Conservation (phyloP, 2,888 invertebrate species). For the Meloe dianella region DNA sequence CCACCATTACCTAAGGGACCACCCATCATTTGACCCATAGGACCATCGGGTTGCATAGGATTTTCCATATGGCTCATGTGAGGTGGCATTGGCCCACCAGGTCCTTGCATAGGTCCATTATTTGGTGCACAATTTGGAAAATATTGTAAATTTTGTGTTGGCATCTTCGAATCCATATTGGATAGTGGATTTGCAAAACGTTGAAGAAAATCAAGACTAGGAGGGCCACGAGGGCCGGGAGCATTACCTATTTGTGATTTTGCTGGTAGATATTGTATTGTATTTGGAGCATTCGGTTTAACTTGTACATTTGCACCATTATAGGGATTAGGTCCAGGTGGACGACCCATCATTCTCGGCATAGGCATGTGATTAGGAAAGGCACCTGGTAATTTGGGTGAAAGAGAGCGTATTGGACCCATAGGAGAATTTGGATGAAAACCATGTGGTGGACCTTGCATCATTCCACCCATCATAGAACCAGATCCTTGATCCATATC, state of each 20-base stretch:
- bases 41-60: slow-evolving; percentile 54
- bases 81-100: slow-evolving; percentile 56
- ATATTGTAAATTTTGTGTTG: slow-evolving; percentile 73
- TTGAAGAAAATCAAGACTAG: slow-evolving; percentile 88
- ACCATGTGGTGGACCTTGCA: slow-evolving; percentile 58
- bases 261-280: slow-evolving; percentile 96
- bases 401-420: slow-evolving; percentile 63
- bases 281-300: slow-evolving; percentile 96
- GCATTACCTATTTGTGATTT: slow-evolving; percentile 83
- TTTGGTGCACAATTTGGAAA: slow-evolving; percentile 69
- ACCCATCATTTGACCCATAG: slow-evolving; percentile 62
- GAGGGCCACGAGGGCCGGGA: slow-evolving; percentile 82
- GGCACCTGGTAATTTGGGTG: slow-evolving; percentile 71
- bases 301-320: slow-evolving; percentile 88
- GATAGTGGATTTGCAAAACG: slow-evolving; percentile 85
- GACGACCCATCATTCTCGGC: slow-evolving; percentile 70
- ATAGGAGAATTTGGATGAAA: slow-evolving; percentile 57
- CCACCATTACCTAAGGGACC: slow-evolving; percentile 47
- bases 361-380: slow-evolving; percentile 61
- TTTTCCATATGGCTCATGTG: slow-evolving; percentile 61
- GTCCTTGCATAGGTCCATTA: slow-evolving; percentile 60
- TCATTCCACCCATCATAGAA: slow-evolving; percentile 56
- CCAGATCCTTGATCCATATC: slow-evolving; percentile 53
- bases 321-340: slow-evolving; percentile 68
- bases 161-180: slow-evolving; percentile 73